Base-by-base conservation (phyloP, 2,888 invertebrate genomes). In the Plusia festucae region DNA sequence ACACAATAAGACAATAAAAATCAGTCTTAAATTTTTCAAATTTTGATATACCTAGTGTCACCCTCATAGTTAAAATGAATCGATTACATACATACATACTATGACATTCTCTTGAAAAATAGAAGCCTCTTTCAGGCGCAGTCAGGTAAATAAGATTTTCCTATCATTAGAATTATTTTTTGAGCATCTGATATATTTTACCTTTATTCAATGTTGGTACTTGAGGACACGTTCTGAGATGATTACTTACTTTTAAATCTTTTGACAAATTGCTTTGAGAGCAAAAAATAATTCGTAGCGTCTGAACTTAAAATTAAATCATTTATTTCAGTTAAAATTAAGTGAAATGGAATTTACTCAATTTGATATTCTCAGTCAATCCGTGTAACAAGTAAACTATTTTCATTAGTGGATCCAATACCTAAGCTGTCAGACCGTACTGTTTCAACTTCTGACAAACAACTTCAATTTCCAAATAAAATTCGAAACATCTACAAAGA, bases 401-500 rank as follows among this genome's bases (percentile, higher is more conserved):
- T 40, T 40, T 40, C 40, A 40, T 40, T n/a, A 18, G 46, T 46
- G 7, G 44, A 7, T 18, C 18, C 46, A 46, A 46, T 46, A 18
- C 18, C 11, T 5, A 18, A 18, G 7, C 46, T 46, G 46, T 46
- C 46, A 46, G 46, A 3, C 46, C 18, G 46, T 16, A n/a, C 16
- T 18, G 18, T 11, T 18, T 49, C 20, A 44, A 40, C 16, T 16
- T 34, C 2, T 18, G 16, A 16, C 54, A 71, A 73, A 60, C 53
- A 61, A 16, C 44, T 61, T 51, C 49, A n/a, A 60, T 60, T 64
- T 52, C 44, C 15, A 60, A 62, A n/a, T n/a, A n/a, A n/a, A n/a
- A 65, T 51, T 62, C 18, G 8, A 60, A 52, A 44, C 27, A 24
- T 27, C 34, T 40, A 34, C 40, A 68, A 68, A 68, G 54, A 64